These are phyloP conservation scores for Aspidiotus destructor DNA, from an alignment of 2,888 invertebrate genomes.

Conservation along the genomic window DNA sequence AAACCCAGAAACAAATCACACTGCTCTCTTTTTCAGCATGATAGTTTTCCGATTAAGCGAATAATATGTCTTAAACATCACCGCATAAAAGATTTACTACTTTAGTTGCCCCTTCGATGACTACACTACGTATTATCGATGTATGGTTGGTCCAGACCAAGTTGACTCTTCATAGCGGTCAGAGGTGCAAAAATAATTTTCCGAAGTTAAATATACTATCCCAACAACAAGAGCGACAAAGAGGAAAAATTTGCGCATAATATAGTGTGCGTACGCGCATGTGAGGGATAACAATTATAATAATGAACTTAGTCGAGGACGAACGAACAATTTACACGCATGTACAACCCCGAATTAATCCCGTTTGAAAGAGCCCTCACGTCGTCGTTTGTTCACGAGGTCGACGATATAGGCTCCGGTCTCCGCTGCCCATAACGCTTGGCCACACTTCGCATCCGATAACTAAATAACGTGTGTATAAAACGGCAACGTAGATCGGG, in stretches of 20 bases:
- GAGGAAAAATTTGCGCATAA: too few species aligned
- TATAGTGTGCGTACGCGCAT: background rate
- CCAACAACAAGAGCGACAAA: too few species aligned
- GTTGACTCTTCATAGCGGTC: slow-evolving; percentile 20
- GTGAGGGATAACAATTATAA: slow-evolving; percentile 32
- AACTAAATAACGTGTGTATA: slow-evolving; percentile 32
- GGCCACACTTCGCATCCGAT: slow-evolving; percentile 31
- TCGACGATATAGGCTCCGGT: background rate
- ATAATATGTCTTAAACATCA: too few species aligned
- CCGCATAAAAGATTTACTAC: too few species aligned
- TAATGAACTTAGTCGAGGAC: slow-evolving; percentile 33
- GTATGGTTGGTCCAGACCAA: slow-evolving; percentile 5
- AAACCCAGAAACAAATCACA: too few species aligned
- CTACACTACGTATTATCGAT: background rate
- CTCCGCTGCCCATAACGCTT: slow-evolving; percentile 23
- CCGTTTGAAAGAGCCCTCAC: slow-evolving; percentile 27
- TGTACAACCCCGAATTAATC: slow-evolving; percentile 30
- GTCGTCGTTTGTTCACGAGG: slow-evolving; percentile 9
- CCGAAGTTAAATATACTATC: background rate
- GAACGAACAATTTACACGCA: slow-evolving; percentile 33
- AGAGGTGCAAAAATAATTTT: slow-evolving; percentile 24
- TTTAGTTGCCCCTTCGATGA: too few species aligned
- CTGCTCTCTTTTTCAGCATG: too few species aligned
- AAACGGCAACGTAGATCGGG: background rate
- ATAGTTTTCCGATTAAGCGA: too few species aligned